Percentiles rank a stretch among this genome's conserved stretches.
Conservation (phyloP, 2,797 vertebrate genomes). For the Strix occidentalis region DNA sequence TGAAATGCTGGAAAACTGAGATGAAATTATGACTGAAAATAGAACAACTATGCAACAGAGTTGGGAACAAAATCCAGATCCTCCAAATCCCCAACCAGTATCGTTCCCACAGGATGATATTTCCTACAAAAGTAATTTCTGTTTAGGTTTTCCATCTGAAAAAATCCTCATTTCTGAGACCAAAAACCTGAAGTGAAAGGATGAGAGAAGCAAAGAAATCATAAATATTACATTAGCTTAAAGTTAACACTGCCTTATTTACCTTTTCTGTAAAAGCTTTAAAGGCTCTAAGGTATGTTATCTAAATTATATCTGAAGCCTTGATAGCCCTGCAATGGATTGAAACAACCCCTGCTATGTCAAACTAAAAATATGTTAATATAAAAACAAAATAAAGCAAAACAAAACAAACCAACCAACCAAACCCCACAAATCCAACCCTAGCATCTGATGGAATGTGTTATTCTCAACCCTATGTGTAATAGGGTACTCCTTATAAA, state of each 20-base stretch:
- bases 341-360: neutral
- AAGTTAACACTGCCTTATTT: neutral
- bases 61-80: neutral
- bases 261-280: neutral
- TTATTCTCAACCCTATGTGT: neutral
- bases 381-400: rapidly evolving
- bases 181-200: neutral
- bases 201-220: neutral
- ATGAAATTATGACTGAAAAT: neutral
- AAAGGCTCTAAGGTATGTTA: neutral
- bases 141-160: neutral
- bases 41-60: neutral
- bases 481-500: neutral
- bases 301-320: neutral
- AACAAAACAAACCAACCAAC: too few relatives aligned
- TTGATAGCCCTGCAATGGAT: neutral
- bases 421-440: rapidly evolving
- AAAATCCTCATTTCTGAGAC: neutral
- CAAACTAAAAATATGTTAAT: neutral
- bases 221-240: neutral
- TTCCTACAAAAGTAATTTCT: neutral
- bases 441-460: rapidly evolving
- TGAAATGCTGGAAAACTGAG: neutral
- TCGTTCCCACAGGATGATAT: neutral
- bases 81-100: neutral